Conservation (phyloP, 1,140 invertebrate species). For the Pseudomyrmex sp. region DNA sequence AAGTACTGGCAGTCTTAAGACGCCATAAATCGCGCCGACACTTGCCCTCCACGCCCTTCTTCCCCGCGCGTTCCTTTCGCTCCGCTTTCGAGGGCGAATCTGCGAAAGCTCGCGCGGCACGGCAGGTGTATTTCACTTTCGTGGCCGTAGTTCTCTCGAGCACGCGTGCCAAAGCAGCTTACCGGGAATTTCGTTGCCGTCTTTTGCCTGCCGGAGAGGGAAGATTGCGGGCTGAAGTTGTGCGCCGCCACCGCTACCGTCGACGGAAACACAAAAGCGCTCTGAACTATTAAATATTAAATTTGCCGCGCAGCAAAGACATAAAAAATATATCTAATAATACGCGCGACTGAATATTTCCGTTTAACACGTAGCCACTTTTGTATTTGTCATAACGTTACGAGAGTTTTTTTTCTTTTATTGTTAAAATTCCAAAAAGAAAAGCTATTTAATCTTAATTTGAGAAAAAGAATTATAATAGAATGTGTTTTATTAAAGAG, state of each 20-base stretch:
- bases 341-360: constrained; percentile 24
- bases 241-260: background rate
- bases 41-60: constrained; percentile 32
- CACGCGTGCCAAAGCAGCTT: constrained; percentile 41
- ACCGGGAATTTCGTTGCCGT: constrained; percentile 53
- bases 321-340: constrained; percentile 57
- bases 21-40: constrained; percentile 67
- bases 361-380: background rate
- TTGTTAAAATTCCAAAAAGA: no score
- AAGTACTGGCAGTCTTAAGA: constrained; percentile 72
- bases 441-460: no score
- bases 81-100: constrained; percentile 44
- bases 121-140: constrained; percentile 69
- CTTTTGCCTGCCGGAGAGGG: constrained; percentile 42
- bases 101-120: constrained; percentile 38
- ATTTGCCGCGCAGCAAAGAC: constrained; percentile 16
- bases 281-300: constrained; percentile 47
- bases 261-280: constrained; percentile 26
- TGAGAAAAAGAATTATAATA: no score
- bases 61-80: constrained; percentile 11
- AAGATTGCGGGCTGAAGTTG: constrained; percentile 39
- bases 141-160: constrained; percentile 52
- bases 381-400: constrained; percentile 7
- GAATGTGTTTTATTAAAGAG: no score
- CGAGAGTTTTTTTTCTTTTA: no score